Evolutionary conservation across 2,888 invertebrate species (phyloP).

Genomic region (Ypsolopha sequella): DNA sequence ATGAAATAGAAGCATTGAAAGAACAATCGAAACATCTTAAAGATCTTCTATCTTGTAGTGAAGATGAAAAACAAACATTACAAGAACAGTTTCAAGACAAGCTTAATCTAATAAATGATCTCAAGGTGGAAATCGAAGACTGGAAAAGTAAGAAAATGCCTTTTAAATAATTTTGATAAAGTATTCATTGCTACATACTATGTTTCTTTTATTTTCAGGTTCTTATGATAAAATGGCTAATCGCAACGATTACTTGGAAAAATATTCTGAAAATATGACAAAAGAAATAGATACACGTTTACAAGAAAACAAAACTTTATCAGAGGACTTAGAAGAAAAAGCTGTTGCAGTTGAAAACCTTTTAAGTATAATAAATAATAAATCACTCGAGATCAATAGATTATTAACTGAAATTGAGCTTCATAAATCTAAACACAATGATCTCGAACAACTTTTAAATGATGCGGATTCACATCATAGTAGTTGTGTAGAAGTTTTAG

Average conservation of each 20-base stretch:
- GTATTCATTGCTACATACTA: background rate
- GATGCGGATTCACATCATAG: constrained; percentile 26
- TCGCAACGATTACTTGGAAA: constrained; percentile 38
- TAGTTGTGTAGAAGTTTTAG: constrained; percentile 21
- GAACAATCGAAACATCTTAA: constrained; percentile 43
- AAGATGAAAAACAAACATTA: constrained; percentile 45
- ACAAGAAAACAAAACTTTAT: constrained; percentile 26
- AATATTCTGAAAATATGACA: constrained; percentile 27
- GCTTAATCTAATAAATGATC: constrained; percentile 36
- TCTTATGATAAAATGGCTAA: constrained; percentile 34
- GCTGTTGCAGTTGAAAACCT: constrained; percentile 33
- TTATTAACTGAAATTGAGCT: constrained; percentile 30
- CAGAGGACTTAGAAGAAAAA: constrained; percentile 30
- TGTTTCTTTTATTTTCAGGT: constrained; percentile 23
- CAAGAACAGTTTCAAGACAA: constrained; percentile 40
- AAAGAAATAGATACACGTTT: constrained; percentile 26
- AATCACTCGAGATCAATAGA: constrained; percentile 36
- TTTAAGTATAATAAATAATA: constrained; percentile 27
- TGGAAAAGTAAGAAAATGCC: constrained; percentile 37
- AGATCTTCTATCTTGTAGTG: constrained; percentile 34
- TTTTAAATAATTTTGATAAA: background rate
- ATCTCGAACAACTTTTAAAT: constrained; percentile 25
- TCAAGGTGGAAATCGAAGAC: constrained; percentile 42
- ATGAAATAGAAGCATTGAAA: constrained; percentile 45
- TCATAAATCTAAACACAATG: constrained; percentile 26